Evolutionary conservation across 2,797 vertebrate genomes (phyloP).

Genomic region (Moxostoma hubbsi): DNA sequence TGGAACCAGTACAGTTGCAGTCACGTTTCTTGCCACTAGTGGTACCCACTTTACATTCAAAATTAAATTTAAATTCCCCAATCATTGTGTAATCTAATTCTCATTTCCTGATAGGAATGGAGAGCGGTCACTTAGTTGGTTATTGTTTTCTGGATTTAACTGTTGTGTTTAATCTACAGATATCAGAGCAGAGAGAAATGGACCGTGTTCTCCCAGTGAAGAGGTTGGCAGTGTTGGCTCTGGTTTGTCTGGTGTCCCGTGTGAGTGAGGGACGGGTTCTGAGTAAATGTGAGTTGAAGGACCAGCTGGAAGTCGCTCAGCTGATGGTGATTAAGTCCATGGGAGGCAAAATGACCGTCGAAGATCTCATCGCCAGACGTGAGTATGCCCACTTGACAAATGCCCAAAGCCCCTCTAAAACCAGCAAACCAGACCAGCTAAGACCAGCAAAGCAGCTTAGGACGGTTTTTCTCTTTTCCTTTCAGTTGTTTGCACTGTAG

Average conservation of each 20-base stretch:
- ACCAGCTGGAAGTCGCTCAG: not conserved
- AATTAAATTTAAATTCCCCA: too few species aligned
- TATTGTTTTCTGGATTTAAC: not conserved
- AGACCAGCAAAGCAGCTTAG: not conserved
- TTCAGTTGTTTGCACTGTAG: slow-evolving; percentile 52
- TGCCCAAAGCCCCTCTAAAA: too few species aligned
- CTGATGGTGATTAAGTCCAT: not conserved
- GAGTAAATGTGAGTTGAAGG: slow-evolving; percentile 37
- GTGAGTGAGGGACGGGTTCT: slow-evolving; percentile 51
- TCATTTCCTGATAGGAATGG: too few species aligned
- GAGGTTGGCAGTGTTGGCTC: slow-evolving; percentile 53
- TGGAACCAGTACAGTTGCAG: too few species aligned
- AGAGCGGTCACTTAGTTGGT: too few species aligned
- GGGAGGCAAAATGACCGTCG: not conserved
- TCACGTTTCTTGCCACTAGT: too few species aligned
- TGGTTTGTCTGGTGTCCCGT: slow-evolving; percentile 50
- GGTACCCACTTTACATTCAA: too few species aligned
- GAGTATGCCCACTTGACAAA: not conserved
- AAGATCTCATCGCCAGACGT: slow-evolving; percentile 17
- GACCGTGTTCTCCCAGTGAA: slow-evolving; percentile 18
- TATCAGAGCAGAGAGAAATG: not conserved
- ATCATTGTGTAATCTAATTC: too few species aligned
- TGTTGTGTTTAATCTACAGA: not conserved
- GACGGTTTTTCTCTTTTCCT: not conserved
- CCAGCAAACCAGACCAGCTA: too few species aligned